These are phyloP conservation scores for Distichodus sexfasciatus DNA, from an alignment of 2,797 vertebrate species.

Conservation along the genomic window DNA sequence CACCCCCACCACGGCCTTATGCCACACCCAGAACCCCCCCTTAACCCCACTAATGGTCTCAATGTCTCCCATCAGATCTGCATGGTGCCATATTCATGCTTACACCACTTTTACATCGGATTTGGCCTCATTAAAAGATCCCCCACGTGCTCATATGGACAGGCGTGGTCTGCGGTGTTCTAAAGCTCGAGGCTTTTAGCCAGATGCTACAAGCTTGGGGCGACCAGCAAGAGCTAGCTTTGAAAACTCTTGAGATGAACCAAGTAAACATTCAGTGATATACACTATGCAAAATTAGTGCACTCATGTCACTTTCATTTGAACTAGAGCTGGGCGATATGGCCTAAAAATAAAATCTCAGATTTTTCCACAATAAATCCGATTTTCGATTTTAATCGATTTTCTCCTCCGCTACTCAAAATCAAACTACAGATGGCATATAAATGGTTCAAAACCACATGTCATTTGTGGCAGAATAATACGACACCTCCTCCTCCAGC, in stretches of 20 bases:
- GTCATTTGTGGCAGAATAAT: too few relatives aligned
- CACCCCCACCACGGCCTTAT: background rate
- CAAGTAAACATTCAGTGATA: background rate
- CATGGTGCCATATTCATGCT: constrained; percentile 1
- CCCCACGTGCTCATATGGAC: background rate
- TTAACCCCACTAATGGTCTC: constrained; percentile 31
- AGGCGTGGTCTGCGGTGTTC: background rate
- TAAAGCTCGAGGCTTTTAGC: background rate
- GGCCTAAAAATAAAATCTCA: too few relatives aligned
- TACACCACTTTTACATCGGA: constrained; percentile 14
- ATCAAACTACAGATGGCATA: too few relatives aligned
- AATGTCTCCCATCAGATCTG: background rate
- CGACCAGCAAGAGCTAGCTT: background rate
- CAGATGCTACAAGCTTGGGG: background rate
- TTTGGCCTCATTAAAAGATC: constrained; percentile 34
- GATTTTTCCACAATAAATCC: too few relatives aligned
- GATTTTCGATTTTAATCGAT: too few relatives aligned
- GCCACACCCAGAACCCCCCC: constrained; percentile 20
- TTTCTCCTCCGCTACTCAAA: too few relatives aligned
- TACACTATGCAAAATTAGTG: background rate
- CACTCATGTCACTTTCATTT: too few relatives aligned
- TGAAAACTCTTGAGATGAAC: background rate
- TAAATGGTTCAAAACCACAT: too few relatives aligned
- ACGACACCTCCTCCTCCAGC: too few relatives aligned
- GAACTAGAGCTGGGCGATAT: too few relatives aligned